Conservation (phyloP, 2,797 vertebrate species). For the Rhinoraja longicauda region DNA sequence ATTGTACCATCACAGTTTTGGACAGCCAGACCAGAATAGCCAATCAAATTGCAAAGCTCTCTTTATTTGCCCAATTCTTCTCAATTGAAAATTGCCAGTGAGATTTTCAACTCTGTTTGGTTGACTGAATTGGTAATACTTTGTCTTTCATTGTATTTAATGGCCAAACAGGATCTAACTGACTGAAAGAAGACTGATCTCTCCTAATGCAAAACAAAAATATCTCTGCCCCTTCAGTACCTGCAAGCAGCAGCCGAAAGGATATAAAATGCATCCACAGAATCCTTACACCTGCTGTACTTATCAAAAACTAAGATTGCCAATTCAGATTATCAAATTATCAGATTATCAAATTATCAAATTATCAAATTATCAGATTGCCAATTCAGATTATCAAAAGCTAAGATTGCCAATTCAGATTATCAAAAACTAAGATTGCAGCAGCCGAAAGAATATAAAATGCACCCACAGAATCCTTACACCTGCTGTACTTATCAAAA, state of each 20-base stretch:
- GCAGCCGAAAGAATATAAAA: not conserved
- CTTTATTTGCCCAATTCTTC: not conserved
- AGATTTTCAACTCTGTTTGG: not conserved
- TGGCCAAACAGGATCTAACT: not conserved
- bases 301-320: not conserved
- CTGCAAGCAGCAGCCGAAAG: not conserved
- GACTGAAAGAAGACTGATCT: not conserved
- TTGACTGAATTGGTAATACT: not conserved
- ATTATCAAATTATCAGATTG: too few species aligned
- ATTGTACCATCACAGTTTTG: not conserved
- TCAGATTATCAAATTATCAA: too few species aligned
- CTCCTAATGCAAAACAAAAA: not conserved
- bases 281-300: constrained; percentile 15
- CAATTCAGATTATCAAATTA: too few species aligned
- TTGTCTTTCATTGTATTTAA: not conserved
- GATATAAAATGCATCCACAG: not conserved
- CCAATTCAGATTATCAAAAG: not conserved
- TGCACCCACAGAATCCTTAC: not conserved
- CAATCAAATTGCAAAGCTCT: not conserved
- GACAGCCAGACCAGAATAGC: not conserved
- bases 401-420: not conserved
- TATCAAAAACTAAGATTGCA: too few species aligned
- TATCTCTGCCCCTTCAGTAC: not conserved
- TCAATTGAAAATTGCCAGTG: not conserved
- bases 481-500: constrained; percentile 31